These are phyloP conservation scores for Nansenia antarctica DNA, from an alignment of 2,113 vertebrate species.

Conservation along the genomic window DNA sequence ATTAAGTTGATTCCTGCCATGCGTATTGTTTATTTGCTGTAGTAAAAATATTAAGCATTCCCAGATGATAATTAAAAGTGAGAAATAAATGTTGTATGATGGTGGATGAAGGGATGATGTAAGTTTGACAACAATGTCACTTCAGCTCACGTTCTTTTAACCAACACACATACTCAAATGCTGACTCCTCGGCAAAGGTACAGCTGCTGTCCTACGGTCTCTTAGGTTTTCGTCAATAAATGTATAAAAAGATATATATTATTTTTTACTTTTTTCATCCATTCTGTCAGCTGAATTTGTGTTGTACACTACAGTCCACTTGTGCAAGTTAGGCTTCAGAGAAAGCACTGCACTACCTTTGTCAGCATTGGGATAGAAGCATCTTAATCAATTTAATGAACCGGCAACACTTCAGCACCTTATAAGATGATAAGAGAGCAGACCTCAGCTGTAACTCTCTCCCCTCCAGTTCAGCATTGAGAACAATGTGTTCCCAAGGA, in stretches of 20 bases:
- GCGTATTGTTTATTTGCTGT: not conserved
- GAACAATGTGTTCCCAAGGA: constrained; percentile 1
- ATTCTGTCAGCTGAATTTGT: no score
- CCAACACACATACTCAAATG: not conserved
- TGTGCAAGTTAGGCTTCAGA: no score
- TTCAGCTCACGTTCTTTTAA: not conserved
- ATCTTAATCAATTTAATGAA: constrained; percentile 5
- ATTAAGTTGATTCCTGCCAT: not conserved
- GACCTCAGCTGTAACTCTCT: not conserved
- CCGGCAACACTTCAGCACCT: not conserved
- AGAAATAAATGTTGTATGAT: not conserved
- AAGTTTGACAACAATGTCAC: not conserved
- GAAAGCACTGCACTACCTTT: not conserved
- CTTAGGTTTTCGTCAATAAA: not conserved
- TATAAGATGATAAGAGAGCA: not conserved
- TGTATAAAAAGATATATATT: not conserved
- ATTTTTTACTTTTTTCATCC: no score
- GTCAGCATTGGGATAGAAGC: not conserved
- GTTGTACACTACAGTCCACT: no score
- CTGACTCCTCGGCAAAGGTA: not conserved
- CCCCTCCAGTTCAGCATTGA: constrained; percentile 1
- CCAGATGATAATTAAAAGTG: not conserved
- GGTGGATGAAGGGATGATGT: not conserved
- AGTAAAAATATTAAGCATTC: not conserved
- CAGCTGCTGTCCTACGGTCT: not conserved